Evolutionary conservation across 2,797 vertebrate species (phyloP).

Genomic region (Ceryle rudis): DNA sequence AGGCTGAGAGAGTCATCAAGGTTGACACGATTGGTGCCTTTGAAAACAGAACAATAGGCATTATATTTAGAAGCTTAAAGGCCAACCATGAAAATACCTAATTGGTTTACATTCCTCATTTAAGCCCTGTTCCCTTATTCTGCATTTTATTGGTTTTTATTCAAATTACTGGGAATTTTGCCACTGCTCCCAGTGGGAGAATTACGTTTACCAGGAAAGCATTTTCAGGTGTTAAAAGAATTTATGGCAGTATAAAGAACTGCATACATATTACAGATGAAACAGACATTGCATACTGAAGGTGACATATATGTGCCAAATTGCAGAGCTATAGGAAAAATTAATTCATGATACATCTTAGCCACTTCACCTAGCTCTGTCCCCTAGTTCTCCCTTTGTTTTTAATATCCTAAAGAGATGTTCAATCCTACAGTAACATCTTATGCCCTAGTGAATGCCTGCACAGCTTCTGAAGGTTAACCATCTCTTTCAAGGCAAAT

Average conservation of each 20-base stretch:
- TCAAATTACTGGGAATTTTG: constrained; percentile 10
- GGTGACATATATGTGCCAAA: not conserved
- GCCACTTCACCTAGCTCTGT: not conserved
- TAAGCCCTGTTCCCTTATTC: constrained; percentile 2
- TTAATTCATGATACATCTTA: not conserved
- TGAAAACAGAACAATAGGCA: not conserved
- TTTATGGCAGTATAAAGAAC: not conserved
- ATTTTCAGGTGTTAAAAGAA: constrained; percentile 21
- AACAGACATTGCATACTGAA: not conserved
- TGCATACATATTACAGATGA: not conserved
- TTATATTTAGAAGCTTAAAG: constrained; percentile 33
- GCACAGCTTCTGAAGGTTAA: not conserved
- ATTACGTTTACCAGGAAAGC: not conserved
- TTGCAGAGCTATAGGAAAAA: not conserved
- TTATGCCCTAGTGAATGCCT: not conserved
- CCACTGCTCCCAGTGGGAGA: not conserved
- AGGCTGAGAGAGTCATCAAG: not conserved
- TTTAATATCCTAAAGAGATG: not conserved
- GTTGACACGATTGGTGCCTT: not conserved
- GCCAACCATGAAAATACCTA: not conserved
- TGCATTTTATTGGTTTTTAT: not conserved
- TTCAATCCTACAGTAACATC: not conserved
- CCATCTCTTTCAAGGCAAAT: not conserved
- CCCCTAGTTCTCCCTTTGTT: not conserved
- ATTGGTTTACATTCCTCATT: constrained; percentile 8